Percentiles rank a stretch among this genome's conserved stretches.
phyloP scores from a whole-genome alignment of 2,113 vertebrate genomes.

The Falcunculus frontatus region DNA sequence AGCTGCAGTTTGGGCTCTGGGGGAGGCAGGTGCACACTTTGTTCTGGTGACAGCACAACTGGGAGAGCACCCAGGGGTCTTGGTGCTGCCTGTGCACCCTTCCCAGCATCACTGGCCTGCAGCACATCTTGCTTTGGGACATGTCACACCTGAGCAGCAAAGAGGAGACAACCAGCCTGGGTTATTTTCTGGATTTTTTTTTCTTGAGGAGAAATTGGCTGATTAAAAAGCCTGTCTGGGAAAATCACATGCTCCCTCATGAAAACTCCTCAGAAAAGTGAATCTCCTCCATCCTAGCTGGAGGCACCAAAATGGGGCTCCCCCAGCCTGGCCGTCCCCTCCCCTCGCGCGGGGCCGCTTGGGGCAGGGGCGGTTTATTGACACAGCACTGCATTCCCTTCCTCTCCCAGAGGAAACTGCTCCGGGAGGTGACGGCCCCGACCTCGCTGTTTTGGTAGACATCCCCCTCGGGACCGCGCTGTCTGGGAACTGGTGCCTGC shows the following conservation, averaged over 20 bases:
- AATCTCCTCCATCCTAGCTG: background rate
- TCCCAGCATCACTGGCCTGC: background rate
- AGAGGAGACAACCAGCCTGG: background rate
- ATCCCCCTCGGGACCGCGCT: accelerated
- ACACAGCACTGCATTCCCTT: background rate
- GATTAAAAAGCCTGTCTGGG: background rate
- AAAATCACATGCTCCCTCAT: accelerated
- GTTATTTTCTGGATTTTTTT: background rate
- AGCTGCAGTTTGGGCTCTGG: background rate
- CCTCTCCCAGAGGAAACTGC: slow-evolving; percentile 20
- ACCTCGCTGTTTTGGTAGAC: background rate
- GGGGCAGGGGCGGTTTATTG: background rate
- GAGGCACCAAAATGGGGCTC: background rate
- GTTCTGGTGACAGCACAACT: background rate
- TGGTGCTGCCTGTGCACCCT: background rate
- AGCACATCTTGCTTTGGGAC: background rate
- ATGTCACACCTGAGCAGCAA: background rate
- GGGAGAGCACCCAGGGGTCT: background rate
- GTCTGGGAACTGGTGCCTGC: background rate
- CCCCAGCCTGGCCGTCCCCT: background rate
- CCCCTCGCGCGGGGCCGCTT: background rate
- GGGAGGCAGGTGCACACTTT: background rate
- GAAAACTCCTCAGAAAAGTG: background rate
- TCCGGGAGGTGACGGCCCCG: background rate
- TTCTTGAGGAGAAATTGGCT: background rate